A percentile compares a stretch with the other conserved stretches of the same genome.
Evolutionary conservation across 1,140 invertebrate species (phyloP).

Genomic region (Plectrocnemia conspersa): DNA sequence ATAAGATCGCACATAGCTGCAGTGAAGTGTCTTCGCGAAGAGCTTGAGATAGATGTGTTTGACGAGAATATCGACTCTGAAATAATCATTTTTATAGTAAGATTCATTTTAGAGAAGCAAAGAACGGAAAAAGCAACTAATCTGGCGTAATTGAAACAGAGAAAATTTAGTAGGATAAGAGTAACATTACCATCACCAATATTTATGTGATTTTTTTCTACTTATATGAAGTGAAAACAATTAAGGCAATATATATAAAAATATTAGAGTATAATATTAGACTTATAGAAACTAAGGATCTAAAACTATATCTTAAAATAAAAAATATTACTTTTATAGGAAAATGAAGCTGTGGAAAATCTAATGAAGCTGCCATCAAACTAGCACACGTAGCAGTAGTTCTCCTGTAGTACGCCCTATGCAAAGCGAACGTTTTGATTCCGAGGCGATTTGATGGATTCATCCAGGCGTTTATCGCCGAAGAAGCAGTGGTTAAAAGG

Average conservation of each 20-base stretch:
- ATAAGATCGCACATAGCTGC: conserved; percentile 84
- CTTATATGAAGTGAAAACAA: too few relatives aligned
- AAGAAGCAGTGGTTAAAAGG: conserved; percentile 89
- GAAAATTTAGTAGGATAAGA: too few relatives aligned
- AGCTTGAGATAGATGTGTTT: conserved; percentile 84
- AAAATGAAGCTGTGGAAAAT: conserved; percentile 76
- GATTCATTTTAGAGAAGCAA: too few relatives aligned
- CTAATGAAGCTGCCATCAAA: conserved; percentile 90
- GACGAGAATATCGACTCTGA: conserved; percentile 82
- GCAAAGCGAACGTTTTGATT: conserved; percentile 74
- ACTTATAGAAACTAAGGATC: too few relatives aligned
- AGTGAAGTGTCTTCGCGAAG: conserved; percentile 94
- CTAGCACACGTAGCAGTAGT: conserved; percentile 86
- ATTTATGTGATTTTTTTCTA: too few relatives aligned
- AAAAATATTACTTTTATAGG: conserved; percentile 65
- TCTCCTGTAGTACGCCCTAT: conserved; percentile 68
- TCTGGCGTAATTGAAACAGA: too few relatives aligned
- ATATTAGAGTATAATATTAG: too few relatives aligned
- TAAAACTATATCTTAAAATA: too few relatives aligned
- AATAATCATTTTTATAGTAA: conserved; percentile 7
- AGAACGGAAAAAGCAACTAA: too few relatives aligned
- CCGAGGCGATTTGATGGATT: conserved; percentile 88
- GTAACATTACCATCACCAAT: too few relatives aligned
- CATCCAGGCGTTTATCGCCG: conserved; percentile 96
- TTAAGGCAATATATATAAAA: too few relatives aligned